phyloP scores from a whole-genome alignment of 2,113 vertebrate species.

The Gavialis gangeticus region DNA sequence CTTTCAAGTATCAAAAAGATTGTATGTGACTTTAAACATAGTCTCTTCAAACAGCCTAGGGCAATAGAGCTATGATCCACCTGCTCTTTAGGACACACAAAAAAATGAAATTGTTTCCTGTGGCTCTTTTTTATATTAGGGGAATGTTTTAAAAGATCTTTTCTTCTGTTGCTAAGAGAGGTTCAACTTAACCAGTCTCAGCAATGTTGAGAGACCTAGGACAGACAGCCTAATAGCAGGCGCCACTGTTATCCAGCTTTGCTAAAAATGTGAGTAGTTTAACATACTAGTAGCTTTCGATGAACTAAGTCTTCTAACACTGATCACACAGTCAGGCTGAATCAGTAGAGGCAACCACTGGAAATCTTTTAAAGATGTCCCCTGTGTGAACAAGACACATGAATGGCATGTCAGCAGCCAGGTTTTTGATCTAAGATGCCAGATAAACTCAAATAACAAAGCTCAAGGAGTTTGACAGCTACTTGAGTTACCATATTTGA shows the following conservation, averaged over 20 bases:
- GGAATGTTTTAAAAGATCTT: background rate
- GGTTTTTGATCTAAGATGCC: constrained; percentile 13
- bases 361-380: background rate
- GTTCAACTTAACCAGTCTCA: background rate
- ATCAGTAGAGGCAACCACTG: background rate
- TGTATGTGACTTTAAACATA: constrained; percentile 25
- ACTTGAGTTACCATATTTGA: background rate
- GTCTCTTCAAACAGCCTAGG: background rate
- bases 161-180: constrained; percentile 5
- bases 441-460: background rate
- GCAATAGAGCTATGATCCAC: constrained; percentile 54
- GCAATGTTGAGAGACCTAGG: background rate
- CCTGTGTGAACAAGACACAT: background rate
- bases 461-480: background rate
- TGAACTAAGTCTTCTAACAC: background rate
- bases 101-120: constrained; percentile 31
- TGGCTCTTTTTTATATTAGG: background rate
- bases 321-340: background rate
- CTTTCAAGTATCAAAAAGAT: constrained; percentile 38
- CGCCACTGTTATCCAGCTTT: background rate
- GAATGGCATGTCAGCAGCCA: background rate
- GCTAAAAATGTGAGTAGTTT: rapidly evolving
- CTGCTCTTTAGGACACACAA: constrained; percentile 13
- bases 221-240: background rate
- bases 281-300: background rate